Percentiles rank a stretch among this genome's conserved stretches.
Evolutionary conservation across 2,797 vertebrate genomes (phyloP).

Genomic region (Lacerta bilineata): DNA sequence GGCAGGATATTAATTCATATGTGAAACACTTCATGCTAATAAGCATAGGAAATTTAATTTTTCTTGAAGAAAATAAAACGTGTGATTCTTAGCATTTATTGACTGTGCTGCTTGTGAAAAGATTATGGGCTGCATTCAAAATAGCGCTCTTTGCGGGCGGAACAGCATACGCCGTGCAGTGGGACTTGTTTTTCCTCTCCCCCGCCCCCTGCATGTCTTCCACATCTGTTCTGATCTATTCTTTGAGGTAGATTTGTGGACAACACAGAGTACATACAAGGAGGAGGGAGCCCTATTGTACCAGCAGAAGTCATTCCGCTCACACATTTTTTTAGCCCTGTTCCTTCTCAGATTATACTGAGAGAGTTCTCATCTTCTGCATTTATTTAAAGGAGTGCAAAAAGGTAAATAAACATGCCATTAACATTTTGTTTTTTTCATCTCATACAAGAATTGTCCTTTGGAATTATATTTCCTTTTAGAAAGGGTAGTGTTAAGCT

Average conservation of each 20-base stretch:
- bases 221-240: no score
- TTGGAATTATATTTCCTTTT: neutral
- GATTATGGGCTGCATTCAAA: neutral
- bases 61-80: neutral
- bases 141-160: no score
- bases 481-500: neutral
- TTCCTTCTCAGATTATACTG: neutral
- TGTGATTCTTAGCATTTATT: conserved; percentile 1
- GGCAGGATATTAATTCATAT: neutral
- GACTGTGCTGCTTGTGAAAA: neutral
- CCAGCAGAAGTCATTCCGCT: no score
- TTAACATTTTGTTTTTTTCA: neutral
- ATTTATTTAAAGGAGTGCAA: neutral
- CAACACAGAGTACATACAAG: no score
- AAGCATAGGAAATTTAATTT: neutral
- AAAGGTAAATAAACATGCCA: neutral
- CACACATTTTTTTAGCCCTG: no score
- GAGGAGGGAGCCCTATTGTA: no score
- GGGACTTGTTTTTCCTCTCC: no score
- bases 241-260: no score
- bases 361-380: neutral
- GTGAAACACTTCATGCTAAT: neutral
- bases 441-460: neutral
- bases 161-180: no score
- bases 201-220: no score